Evolutionary conservation across 2,888 invertebrate species (phyloP).

Genomic region (Cephus nigrinus): DNA sequence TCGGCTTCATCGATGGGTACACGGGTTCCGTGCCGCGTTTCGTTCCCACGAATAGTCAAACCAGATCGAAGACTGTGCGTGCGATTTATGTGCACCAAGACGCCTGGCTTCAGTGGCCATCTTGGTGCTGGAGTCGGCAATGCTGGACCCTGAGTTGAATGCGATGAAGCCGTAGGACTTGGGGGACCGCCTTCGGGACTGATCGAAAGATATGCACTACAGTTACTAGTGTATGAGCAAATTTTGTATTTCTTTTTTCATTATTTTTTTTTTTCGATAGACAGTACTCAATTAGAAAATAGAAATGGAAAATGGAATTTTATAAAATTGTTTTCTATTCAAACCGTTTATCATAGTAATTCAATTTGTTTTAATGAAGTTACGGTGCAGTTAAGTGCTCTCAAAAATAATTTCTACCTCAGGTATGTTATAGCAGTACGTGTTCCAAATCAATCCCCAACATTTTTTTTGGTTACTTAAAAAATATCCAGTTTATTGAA

Average conservation of each 20-base stretch:
- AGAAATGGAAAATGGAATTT: no score
- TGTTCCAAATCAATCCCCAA: background rate
- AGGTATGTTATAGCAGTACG: background rate
- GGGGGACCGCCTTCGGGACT: constrained; percentile 69
- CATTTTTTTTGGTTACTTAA: background rate
- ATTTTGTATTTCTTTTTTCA: no score
- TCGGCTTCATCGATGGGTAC: constrained; percentile 30
- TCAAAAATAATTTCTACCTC: background rate
- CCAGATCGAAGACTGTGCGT: constrained; percentile 74
- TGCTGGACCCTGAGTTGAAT: constrained; percentile 41
- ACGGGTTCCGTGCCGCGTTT: constrained; percentile 41
- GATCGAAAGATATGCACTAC: constrained; percentile 9
- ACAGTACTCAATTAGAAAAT: no score
- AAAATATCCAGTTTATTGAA: background rate
- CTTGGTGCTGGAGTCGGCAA: constrained; percentile 71
- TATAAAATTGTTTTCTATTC: no score
- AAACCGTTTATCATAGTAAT: no score
- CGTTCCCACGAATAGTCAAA: constrained; percentile 49
- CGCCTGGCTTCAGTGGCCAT: constrained; percentile 91
- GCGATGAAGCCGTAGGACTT: constrained; percentile 58
- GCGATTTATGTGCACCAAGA: constrained; percentile 88
- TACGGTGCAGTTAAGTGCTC: no score
- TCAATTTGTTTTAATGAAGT: no score
- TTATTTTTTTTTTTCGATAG: no score
- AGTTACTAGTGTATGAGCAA: background rate